Conservation (phyloP, 2,888 invertebrate genomes). For the Siphonodentalium dalli region DNA sequence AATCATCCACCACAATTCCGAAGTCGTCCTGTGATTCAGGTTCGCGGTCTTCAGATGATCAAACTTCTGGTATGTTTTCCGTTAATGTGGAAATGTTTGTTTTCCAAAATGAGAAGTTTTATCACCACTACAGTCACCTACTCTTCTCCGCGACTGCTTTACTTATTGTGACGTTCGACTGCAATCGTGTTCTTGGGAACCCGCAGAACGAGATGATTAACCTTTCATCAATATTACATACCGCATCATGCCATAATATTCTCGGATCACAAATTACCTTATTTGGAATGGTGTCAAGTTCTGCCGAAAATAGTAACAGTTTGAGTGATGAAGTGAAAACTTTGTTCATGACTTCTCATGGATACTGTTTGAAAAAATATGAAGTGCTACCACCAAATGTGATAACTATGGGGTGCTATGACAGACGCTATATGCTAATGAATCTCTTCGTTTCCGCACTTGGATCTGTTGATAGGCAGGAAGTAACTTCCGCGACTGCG, state of each 20-base stretch:
- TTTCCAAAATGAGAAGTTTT: constrained; percentile 41
- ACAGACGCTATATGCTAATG: no score
- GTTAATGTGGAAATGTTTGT: constrained; percentile 41
- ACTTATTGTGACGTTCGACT: constrained; percentile 46
- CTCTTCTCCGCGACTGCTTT: constrained; percentile 41
- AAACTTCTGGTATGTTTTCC: background rate
- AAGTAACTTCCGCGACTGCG: no score
- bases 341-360: constrained; percentile 36
- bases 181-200: constrained; percentile 37
- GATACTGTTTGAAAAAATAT: constrained; percentile 35
- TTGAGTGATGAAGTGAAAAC: constrained; percentile 37
- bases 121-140: constrained; percentile 38
- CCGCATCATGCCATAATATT: constrained; percentile 35
- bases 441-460: no score
- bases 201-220: constrained; percentile 35
- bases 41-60: background rate
- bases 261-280: background rate
- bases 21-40: background rate
- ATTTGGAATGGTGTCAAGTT: background rate
- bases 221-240: constrained; percentile 42
- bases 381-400: constrained; percentile 36
- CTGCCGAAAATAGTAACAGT: background rate
- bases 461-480: no score
- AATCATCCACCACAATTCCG: background rate
- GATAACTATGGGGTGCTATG: no score